These are phyloP conservation scores for Lycocorax pyrrhopterus DNA, from an alignment of 2,113 vertebrate genomes.

Conservation along the genomic window DNA sequence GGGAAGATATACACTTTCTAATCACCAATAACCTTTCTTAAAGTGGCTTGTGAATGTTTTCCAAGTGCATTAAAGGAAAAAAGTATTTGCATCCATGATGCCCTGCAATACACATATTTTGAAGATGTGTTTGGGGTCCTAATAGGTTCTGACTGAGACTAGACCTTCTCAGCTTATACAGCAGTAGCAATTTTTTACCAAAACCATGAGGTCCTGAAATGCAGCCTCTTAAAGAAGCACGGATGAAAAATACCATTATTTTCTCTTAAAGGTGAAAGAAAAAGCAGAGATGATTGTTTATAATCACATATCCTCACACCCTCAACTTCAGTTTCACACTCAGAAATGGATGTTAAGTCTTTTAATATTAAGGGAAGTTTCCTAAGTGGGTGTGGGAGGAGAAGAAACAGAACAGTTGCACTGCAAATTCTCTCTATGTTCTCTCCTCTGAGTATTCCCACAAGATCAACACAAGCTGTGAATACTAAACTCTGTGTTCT, in stretches of 20 bases:
- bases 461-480: background rate
- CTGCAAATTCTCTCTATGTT: background rate
- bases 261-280: background rate
- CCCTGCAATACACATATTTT: background rate
- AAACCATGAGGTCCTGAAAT: background rate
- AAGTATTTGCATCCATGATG: background rate
- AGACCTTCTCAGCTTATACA: background rate
- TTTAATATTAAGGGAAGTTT: background rate
- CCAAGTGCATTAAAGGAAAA: background rate
- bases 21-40: background rate
- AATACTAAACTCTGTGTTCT: background rate
- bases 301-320: background rate
- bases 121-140: background rate
- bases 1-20: background rate
- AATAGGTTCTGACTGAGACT: background rate
- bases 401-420: accelerated
- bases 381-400: background rate
- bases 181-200: background rate
- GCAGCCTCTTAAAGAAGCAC: background rate
- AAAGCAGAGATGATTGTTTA: background rate
- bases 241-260: background rate
- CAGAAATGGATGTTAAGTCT: background rate
- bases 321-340: background rate
- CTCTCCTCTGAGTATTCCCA: background rate
- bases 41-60: background rate